Conservation (phyloP, 2,113 vertebrate genomes). For the Poicephalus meyeri region DNA sequence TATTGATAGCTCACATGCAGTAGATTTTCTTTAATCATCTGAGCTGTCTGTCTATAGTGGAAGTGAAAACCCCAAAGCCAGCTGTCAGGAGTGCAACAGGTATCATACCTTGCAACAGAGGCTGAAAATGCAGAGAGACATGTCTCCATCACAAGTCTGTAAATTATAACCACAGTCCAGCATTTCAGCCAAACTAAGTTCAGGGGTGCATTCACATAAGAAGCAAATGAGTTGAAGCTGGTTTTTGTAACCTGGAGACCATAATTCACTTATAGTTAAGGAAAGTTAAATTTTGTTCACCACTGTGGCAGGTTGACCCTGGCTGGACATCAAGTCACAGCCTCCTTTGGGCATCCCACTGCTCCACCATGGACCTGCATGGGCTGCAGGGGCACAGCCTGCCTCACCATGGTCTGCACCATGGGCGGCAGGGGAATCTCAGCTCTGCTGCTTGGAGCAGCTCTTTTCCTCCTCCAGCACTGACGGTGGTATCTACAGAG, state of each 20-base stretch:
- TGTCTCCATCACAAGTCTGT: background rate
- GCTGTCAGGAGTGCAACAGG: background rate
- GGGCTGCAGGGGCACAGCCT: background rate
- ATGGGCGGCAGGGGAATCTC: background rate
- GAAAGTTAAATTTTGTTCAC: background rate
- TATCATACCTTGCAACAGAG: background rate
- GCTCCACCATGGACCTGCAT: background rate
- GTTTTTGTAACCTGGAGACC: background rate
- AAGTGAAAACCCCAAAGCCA: background rate
- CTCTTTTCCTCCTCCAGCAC: background rate
- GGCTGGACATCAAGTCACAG: background rate
- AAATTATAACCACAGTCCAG: background rate
- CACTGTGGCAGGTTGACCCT: background rate
- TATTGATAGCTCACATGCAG: background rate
- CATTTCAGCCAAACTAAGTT: background rate
- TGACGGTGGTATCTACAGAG: background rate
- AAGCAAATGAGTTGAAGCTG: background rate
- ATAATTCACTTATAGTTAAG: background rate
- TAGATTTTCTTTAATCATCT: background rate
- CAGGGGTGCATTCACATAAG: background rate
- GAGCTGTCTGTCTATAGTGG: background rate
- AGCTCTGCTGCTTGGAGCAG: background rate
- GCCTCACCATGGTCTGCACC: background rate
- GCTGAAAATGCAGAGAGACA: background rate
- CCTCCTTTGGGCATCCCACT: background rate